These are phyloP conservation scores for Cheilosia grossa DNA, from an alignment of 2,888 invertebrate species.

Conservation along the genomic window DNA sequence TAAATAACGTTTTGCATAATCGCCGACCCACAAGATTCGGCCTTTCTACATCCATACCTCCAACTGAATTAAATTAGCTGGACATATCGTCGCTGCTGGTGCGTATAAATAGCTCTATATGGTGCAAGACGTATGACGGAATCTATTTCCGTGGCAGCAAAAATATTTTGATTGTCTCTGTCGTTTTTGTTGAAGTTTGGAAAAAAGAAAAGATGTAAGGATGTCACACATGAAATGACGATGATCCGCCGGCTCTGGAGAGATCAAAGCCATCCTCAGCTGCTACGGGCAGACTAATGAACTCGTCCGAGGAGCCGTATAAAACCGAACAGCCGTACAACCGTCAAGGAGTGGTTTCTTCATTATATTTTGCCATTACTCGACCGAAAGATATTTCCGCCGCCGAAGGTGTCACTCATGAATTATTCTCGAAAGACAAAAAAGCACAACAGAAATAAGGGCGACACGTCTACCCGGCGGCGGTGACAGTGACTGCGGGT, in stretches of 20 bases:
- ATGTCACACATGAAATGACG: constrained; percentile 61
- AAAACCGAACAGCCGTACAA: constrained; percentile 17
- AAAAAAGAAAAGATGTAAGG: constrained; percentile 35
- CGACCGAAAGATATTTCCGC: constrained; percentile 58
- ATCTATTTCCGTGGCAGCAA: constrained; percentile 69
- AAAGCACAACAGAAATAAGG: constrained; percentile 30
- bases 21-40: constrained; percentile 37
- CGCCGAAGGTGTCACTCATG: constrained; percentile 66
- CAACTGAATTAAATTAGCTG: constrained; percentile 14
- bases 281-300: constrained; percentile 64
- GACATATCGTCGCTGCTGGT: constrained; percentile 3
- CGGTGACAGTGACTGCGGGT: constrained; percentile 22
- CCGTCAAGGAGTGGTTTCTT: constrained; percentile 11
- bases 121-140: constrained; percentile 60
- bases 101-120: constrained; percentile 51
- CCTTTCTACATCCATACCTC: constrained; percentile 10
- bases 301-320: constrained; percentile 44
- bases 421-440: constrained; percentile 54
- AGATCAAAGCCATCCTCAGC: constrained; percentile 69
- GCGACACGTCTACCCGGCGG: constrained; percentile 52
- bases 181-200: background rate
- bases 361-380: constrained; percentile 35
- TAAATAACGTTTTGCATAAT: constrained; percentile 57
- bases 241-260: constrained; percentile 40
- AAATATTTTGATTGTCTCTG: constrained; percentile 60